Evolutionary conservation across 1,140 invertebrate genomes (phyloP).

Genomic region (Chionoecetes opilio): DNA sequence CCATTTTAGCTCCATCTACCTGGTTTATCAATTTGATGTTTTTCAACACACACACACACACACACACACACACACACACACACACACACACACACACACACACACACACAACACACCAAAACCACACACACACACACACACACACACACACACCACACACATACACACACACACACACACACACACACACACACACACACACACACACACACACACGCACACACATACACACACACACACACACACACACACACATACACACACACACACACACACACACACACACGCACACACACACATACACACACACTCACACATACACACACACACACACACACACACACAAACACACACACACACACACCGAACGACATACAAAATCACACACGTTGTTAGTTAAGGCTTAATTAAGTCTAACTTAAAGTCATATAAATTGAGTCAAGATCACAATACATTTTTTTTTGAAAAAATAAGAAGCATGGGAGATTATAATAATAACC

Average conservation of each 20-base stretch:
- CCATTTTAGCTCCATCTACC: background rate
- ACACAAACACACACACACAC: background rate
- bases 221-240: background rate
- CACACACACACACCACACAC: background rate
- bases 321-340: background rate
- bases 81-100: constrained; percentile 16
- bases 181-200: background rate
- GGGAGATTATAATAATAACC: too few species aligned
- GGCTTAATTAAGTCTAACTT: too few species aligned
- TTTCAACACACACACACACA: background rate
- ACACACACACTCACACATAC: background rate
- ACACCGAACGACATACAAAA: background rate
- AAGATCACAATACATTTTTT: too few species aligned
- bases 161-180: constrained; percentile 1
- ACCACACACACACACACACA: background rate
- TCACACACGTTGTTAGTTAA: too few species aligned
- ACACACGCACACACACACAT: background rate
- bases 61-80: constrained; percentile 21
- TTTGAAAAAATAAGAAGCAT: too few species aligned
- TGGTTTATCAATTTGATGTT: background rate
- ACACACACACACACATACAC: constrained; percentile 31
- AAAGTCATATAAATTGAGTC: too few species aligned
- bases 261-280: background rate
- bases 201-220: background rate
- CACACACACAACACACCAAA: background rate